Evolutionary conservation across 2,113 vertebrate species (phyloP), one percentile per base, ranked within the genome.

Genomic region (Pyxicephalus adspersus): DNA sequence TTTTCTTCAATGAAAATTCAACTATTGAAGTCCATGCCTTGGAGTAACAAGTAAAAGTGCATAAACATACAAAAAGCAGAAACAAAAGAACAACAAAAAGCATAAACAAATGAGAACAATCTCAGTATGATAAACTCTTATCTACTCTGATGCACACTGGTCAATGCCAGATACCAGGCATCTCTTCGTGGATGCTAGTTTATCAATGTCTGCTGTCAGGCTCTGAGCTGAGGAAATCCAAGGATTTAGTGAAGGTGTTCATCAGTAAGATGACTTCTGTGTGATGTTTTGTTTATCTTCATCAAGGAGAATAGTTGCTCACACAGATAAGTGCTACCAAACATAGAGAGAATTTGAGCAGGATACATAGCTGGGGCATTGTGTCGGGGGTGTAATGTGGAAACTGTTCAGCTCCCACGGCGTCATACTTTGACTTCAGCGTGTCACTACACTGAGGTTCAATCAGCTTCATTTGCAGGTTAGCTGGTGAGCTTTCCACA

Each of bases 231-330:
- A n/a, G 65, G 26, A 67, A 67, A 67, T 67, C 55, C 19, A 15
- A 74, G 52, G 70, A 73, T 73, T 73, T 31, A 73, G 34, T 55
- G 45, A 55, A 74, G 66, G 20, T 23, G 38, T 45, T 68, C 34
- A 22, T 22, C 64, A 38, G 64, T n/a, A n/a, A n/a, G 31, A 28
- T 6, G 19, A 67, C 23, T 67, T 29, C 5, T 74, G 50, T 74
- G 51, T 26, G 71, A 51, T 26, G 23, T 55, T 74, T 72, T 51
- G 34, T n/a, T n/a, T n/a, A 38, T 57, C 0, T 64, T 28, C 61
- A 64, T 64, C 15, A 17, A 28, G 61, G 13, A 64, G 25, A 64
- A 31, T 64, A 64, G 16, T 64, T 64, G 63, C 16, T 64, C 28
- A 31, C 17, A 64, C 26, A n/a, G n/a, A n/a, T n/a, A n/a, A n/a